A percentile compares a stretch with the other conserved stretches of the same genome.
Evolutionary conservation across 2,888 invertebrate species (phyloP).

Genomic region (Ptychoptera contaminata): DNA sequence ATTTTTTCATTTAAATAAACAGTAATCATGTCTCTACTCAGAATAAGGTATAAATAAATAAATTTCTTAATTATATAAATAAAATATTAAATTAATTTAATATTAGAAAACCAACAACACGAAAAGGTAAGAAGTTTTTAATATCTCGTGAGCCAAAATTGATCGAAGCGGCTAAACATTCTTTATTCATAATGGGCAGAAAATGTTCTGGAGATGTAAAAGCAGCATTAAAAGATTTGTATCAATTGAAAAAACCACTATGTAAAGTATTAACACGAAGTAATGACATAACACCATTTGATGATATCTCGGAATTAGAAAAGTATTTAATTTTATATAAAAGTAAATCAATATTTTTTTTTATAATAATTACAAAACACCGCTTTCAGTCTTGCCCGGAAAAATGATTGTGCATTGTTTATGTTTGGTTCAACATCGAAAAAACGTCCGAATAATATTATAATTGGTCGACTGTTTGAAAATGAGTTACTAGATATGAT

Average conservation of each 20-base stretch:
- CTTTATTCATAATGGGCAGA: constrained; percentile 71
- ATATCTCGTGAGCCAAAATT: constrained; percentile 72
- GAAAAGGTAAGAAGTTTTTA: constrained; percentile 72
- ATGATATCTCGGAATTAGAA: constrained; percentile 71
- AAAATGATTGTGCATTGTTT: constrained; percentile 80
- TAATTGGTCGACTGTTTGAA: constrained; percentile 81
- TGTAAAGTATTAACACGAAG: constrained; percentile 58
- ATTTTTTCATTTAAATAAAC: no score
- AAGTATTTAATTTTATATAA: constrained; percentile 32
- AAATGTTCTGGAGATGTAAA: constrained; percentile 57
- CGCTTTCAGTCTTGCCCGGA: constrained; percentile 47
- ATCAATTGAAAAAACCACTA: constrained; percentile 73
- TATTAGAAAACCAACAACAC: constrained; percentile 60
- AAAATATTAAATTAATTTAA: no score
- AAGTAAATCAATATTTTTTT: not conserved
- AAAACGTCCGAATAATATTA: constrained; percentile 84
- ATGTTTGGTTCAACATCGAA: constrained; percentile 84
- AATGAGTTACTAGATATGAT: constrained; percentile 87
- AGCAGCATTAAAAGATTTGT: constrained; percentile 70
- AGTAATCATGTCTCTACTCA: constrained; percentile 23
- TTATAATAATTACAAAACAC: constrained; percentile 1
- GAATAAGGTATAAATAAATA: constrained; percentile 20
- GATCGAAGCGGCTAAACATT: constrained; percentile 71
- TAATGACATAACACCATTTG: constrained; percentile 86
- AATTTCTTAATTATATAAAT: not conserved